Percentiles rank a stretch among this genome's conserved stretches.
Conservation (phyloP, 2,113 vertebrate genomes). For the Melanocharis versteri region DNA sequence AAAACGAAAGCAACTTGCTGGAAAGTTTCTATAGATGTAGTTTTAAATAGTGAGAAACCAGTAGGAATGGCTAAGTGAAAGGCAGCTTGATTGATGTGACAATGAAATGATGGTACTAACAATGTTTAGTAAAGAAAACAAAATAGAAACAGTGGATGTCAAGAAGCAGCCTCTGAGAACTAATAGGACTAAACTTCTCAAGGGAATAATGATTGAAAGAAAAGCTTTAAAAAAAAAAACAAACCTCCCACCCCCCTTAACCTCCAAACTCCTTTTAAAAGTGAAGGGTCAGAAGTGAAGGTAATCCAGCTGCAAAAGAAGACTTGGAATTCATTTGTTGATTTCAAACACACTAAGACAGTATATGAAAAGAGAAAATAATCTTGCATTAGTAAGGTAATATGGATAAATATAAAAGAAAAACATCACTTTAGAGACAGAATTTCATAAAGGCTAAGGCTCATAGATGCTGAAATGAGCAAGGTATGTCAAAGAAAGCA, state of each 20-base stretch:
- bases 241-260: neutral
- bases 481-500: neutral
- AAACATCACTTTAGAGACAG: neutral
- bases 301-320: neutral
- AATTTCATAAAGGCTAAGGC: neutral
- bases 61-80: neutral
- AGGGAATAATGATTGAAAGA: neutral
- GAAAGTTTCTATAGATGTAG: neutral
- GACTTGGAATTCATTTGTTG: neutral
- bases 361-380: neutral
- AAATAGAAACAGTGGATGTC: constrained; percentile 19
- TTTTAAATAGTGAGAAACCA: constrained; percentile 1
- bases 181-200: neutral
- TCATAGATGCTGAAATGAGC: neutral
- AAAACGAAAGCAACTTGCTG: neutral
- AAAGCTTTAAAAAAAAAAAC: neutral
- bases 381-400: neutral
- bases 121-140: constrained; percentile 25
- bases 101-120: neutral
- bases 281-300: constrained; percentile 5
- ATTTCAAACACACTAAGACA: neutral
- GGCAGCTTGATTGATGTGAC: constrained; percentile 16
- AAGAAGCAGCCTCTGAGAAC: constrained; percentile 8
- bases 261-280: neutral
- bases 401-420: neutral